Evolutionary conservation across 2,113 vertebrate genomes (phyloP).

Genomic region (Odocoileus hemionus): DNA sequence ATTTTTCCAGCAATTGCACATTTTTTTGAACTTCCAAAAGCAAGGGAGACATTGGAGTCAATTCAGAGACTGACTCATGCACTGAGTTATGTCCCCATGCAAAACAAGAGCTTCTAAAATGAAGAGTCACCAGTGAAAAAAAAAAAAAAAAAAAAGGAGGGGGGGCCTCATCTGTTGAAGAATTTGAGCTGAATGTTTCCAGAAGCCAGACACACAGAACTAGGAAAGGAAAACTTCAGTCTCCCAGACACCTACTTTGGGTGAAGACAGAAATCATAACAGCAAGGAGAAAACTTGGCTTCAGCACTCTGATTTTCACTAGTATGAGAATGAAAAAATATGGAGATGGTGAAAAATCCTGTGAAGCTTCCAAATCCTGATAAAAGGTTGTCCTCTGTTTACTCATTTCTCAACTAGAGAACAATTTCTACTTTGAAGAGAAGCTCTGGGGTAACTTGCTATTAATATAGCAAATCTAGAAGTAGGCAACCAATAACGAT

Average conservation of each 20-base stretch:
- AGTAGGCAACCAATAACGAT: background rate
- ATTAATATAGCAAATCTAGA: slow-evolving; percentile 36
- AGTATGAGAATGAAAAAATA: background rate
- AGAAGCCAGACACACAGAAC: background rate
- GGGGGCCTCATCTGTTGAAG: background rate
- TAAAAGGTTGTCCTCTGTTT: background rate
- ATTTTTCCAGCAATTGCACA: accelerated
- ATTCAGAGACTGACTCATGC: background rate
- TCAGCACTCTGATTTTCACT: background rate
- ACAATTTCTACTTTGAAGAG: slow-evolving; percentile 6
- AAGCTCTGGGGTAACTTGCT: background rate
- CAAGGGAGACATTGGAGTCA: background rate
- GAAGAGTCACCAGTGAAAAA: background rate
- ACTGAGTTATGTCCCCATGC: background rate
- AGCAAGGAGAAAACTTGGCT: background rate
- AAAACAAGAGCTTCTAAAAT: background rate
- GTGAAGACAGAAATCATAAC: background rate
- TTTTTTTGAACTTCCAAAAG: background rate
- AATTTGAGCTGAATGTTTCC: background rate
- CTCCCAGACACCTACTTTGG: background rate
- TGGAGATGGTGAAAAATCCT: background rate
- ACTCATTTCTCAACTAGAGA: background rate
- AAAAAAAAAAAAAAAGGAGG: background rate
- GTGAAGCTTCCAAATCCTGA: background rate
- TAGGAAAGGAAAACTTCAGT: background rate